phyloP scores from a whole-genome alignment of 2,113 vertebrate genomes.

The Ascaphus truei region DNA sequence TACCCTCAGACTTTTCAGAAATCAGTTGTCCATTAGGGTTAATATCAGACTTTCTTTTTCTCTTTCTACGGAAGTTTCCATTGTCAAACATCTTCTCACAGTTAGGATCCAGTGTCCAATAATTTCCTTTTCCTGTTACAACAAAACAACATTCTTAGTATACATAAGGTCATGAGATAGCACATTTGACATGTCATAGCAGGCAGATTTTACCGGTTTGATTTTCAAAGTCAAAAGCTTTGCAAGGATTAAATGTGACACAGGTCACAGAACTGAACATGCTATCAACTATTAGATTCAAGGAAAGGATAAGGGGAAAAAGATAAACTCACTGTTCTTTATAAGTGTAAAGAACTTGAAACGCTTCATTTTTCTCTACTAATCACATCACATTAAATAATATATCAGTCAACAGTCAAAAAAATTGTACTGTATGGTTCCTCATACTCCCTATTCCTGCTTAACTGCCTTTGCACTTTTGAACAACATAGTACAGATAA shows the following conservation, averaged over 20 bases:
- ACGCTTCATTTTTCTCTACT: too few species aligned
- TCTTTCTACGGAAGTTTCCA: conserved; percentile 95
- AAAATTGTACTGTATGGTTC: not conserved
- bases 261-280: too few species aligned
- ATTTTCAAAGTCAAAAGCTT: too few species aligned
- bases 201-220: too few species aligned
- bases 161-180: not conserved
- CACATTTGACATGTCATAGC: too few species aligned
- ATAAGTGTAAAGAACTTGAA: too few species aligned
- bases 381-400: not conserved
- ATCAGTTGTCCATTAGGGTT: conserved; percentile 47
- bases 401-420: not conserved
- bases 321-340: too few species aligned
- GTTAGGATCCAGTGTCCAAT: conserved; percentile 97
- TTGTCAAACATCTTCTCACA: conserved; percentile 99
- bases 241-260: too few species aligned
- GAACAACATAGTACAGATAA: not conserved
- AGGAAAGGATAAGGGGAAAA: too few species aligned
- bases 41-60: conserved; percentile 91
- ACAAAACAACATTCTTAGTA: not conserved
- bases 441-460: not conserved
- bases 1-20: conserved; percentile 72
- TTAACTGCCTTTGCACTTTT: not conserved
- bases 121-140: conserved; percentile 91
- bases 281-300: too few species aligned